phyloP scores from a whole-genome alignment of 2,797 vertebrate species.

The Scarus forsteni region DNA sequence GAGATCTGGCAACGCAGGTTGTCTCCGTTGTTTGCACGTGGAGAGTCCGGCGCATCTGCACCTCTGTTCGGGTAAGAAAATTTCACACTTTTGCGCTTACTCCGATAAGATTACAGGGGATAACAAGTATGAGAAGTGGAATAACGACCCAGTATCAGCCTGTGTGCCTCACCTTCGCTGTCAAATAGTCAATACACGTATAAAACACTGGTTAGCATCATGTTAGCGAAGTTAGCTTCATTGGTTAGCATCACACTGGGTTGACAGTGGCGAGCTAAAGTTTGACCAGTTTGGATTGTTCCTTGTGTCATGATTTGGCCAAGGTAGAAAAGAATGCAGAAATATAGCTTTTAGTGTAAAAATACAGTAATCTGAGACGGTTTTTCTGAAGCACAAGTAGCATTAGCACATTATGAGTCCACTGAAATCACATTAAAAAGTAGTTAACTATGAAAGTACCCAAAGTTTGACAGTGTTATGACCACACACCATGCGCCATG shows the following conservation, averaged over 20 bases:
- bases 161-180: no score
- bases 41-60: conserved; percentile 1
- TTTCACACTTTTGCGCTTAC: neutral
- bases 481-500: no score
- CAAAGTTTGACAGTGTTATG: no score
- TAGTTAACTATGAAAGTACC: no score
- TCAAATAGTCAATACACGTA: neutral
- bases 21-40: conserved; percentile 57
- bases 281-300: neutral
- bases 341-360: no score
- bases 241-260: neutral
- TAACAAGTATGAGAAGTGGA: fast-evolving
- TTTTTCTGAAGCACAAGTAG: no score
- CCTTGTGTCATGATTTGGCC: neutral
- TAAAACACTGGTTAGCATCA: conserved; percentile 17
- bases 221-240: conserved; percentile 57
- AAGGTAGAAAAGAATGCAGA: no score
- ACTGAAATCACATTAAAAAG: no score
- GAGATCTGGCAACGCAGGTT: no score
- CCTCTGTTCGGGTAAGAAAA: conserved; percentile 49
- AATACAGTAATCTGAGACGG: no score
- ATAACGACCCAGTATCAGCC: neutral
- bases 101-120: no score
- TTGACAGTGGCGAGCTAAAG: neutral
- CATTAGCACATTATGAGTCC: no score